Percentiles rank a stretch among this genome's conserved stretches.
Evolutionary conservation across 2,888 invertebrate species (phyloP).

Genomic region (Acleris literana): DNA sequence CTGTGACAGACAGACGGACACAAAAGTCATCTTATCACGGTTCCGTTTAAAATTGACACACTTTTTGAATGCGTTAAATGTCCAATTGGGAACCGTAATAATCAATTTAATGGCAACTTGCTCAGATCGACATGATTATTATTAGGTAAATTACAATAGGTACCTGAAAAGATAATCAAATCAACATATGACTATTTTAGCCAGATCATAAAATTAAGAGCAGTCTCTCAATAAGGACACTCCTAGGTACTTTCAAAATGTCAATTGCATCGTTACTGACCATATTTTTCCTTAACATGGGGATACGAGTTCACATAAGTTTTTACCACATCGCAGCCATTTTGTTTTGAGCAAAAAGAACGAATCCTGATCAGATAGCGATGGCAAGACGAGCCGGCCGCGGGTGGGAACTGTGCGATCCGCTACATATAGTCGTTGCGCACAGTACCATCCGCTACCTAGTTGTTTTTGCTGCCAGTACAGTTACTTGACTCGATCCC

Average conservation of each 20-base stretch:
- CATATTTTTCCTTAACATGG: background rate
- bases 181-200: background rate
- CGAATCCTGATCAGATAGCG: conserved; percentile 21
- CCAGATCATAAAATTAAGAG: too few relatives aligned
- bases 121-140: too few relatives aligned
- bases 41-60: too few relatives aligned
- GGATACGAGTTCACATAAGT: conserved; percentile 4
- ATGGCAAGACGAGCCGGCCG: conserved; percentile 20
- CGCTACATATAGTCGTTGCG: conserved; percentile 36
- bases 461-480: conserved; percentile 31
- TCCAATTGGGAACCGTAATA: too few relatives aligned
- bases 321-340: conserved; percentile 1
- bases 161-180: background rate
- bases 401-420: conserved; percentile 40
- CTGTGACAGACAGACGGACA: too few relatives aligned
- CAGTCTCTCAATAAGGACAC: background rate
- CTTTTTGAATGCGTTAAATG: too few relatives aligned
- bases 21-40: too few relatives aligned
- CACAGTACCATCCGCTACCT: conserved; percentile 28
- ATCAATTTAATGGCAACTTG: too few relatives aligned
- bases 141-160: too few relatives aligned
- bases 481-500: conserved; percentile 38
- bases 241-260: conserved; percentile 1
- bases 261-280: background rate
- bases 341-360: conserved; percentile 8